Conservation (phyloP, 2,797 vertebrate species). For the Acanthis flammea region DNA sequence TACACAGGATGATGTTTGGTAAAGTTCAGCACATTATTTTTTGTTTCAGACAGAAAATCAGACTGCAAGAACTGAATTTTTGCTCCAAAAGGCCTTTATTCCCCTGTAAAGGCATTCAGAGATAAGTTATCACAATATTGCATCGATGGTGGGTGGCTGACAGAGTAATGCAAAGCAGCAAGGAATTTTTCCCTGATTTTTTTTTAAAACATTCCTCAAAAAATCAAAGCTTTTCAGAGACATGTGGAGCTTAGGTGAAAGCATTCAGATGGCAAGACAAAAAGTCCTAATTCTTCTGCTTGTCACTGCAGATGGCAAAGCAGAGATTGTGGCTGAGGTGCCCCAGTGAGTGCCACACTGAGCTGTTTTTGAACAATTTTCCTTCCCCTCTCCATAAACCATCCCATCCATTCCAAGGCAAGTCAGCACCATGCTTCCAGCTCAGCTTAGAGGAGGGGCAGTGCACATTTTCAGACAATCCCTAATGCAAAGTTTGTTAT, state of each 20-base stretch:
- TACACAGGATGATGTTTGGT: not conserved
- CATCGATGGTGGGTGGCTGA: not conserved
- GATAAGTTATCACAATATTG: not conserved
- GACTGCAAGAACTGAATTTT: not conserved
- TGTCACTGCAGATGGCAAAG: not conserved
- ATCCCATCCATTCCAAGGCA: not conserved
- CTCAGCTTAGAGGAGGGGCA: not conserved
- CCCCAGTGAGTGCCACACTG: rapidly evolving
- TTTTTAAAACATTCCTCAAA: not conserved
- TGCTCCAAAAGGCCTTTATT: not conserved
- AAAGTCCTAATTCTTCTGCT: not conserved
- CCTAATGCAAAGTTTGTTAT: not conserved
- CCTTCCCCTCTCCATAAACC: not conserved
- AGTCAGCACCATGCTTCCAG: not conserved
- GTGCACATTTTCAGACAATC: not conserved
- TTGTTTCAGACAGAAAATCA: not conserved
- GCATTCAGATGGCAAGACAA: not conserved
- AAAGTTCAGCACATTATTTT: not conserved
- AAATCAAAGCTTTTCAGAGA: not conserved
- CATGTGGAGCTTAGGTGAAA: not conserved
- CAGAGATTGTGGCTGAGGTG: not conserved
- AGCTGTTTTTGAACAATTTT: not conserved
- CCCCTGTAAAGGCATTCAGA: not conserved
- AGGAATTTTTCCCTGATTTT: not conserved
- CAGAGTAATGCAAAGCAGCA: not conserved